These are phyloP conservation scores for Mactromeris polynyma DNA, from an alignment of 2,888 invertebrate species.

Conservation along the genomic window DNA sequence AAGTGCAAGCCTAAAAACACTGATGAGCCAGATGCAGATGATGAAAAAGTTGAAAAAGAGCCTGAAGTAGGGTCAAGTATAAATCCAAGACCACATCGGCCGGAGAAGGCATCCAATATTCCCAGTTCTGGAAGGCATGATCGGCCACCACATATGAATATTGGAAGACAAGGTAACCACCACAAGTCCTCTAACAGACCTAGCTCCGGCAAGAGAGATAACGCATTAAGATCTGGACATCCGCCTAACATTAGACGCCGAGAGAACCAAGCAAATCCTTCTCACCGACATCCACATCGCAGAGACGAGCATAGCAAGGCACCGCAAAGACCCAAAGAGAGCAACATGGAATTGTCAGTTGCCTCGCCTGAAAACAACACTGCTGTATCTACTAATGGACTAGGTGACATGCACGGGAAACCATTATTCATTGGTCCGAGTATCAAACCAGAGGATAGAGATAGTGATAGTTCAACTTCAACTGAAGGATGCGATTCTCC, in stretches of 20 bases:
- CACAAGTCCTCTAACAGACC: constrained; percentile 9
- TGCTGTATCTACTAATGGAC: constrained; percentile 28
- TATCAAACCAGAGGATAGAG: constrained; percentile 40
- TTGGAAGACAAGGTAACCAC: background rate
- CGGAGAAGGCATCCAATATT: background rate
- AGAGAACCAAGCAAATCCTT: background rate
- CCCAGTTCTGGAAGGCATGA: background rate
- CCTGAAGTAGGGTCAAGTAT: background rate
- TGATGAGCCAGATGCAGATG: background rate
- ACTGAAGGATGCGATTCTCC: constrained; percentile 72
- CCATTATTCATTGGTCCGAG: background rate
- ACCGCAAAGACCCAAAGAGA: constrained; percentile 6
- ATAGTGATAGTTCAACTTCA: constrained; percentile 52
- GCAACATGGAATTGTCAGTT: constrained; percentile 23
- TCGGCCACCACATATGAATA: constrained; percentile 1
- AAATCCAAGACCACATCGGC: background rate
- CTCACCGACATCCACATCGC: background rate
- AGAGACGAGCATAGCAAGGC: background rate
- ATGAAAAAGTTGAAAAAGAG: background rate
- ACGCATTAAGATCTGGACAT: constrained; percentile 1
- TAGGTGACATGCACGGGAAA: background rate
- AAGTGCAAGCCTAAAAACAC: constrained; percentile 30
- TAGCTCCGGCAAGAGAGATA: background rate
- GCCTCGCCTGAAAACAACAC: constrained; percentile 41
- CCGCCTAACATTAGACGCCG: background rate